Conservation (phyloP, 2,888 invertebrate genomes). For the Ochropleura leucogaster region DNA sequence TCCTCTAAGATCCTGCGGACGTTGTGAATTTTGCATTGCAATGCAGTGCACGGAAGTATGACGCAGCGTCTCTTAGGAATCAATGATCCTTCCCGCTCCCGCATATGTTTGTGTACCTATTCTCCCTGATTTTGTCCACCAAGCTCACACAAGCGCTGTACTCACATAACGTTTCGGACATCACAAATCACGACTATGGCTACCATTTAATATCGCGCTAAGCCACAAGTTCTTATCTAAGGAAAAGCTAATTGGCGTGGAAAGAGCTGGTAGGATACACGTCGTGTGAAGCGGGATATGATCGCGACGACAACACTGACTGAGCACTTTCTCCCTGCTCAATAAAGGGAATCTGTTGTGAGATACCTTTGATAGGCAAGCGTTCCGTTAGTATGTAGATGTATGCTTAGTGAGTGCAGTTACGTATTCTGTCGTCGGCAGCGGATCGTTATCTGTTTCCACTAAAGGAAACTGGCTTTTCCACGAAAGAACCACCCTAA, state of each 20-base stretch:
- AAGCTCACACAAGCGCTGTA: slow-evolving; percentile 25
- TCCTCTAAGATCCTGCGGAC: slow-evolving; percentile 44
- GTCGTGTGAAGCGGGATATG: slow-evolving; percentile 64
- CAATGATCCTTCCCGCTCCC: slow-evolving; percentile 71
- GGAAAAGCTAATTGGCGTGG: slow-evolving; percentile 60
- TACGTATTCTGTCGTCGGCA: slow-evolving; percentile 90
- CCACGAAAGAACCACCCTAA: slow-evolving; percentile 87
- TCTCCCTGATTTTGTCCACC: slow-evolving; percentile 67
- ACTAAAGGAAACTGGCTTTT: slow-evolving; percentile 90
- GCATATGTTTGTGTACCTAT: slow-evolving; percentile 66
- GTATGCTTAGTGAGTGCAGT: slow-evolving; percentile 86
- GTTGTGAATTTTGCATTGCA: slow-evolving; percentile 68
- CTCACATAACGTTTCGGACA: slow-evolving; percentile 12
- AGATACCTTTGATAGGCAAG: slow-evolving; percentile 83
- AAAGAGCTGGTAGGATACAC: slow-evolving; percentile 43
- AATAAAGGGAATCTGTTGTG: slow-evolving; percentile 79
- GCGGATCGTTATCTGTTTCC: slow-evolving; percentile 90
- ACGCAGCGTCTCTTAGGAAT: slow-evolving; percentile 76
- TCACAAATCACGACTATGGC: slow-evolving; percentile 15
- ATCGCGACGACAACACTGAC: slow-evolving; percentile 73
- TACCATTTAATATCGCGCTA: slow-evolving; percentile 3
- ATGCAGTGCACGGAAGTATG: slow-evolving; percentile 77
- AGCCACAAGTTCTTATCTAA: slow-evolving; percentile 44
- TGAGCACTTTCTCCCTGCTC: slow-evolving; percentile 76
- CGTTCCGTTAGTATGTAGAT: slow-evolving; percentile 81